These are phyloP conservation scores for Serilophus lunatus DNA, from an alignment of 2,113 vertebrate species.

Conservation along the genomic window DNA sequence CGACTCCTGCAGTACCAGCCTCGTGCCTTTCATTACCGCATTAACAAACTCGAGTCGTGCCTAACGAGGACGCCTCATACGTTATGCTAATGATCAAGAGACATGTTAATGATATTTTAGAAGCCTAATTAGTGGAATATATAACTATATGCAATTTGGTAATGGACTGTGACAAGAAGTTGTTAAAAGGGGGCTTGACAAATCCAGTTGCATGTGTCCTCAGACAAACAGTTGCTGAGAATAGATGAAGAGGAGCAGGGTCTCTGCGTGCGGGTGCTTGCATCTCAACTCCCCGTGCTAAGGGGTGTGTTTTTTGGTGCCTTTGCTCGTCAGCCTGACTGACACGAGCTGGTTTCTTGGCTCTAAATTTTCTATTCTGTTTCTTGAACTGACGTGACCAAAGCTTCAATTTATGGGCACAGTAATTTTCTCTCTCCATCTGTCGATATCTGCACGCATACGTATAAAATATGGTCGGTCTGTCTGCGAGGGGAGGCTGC, in stretches of 20 bases:
- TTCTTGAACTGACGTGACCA: constrained; percentile 43
- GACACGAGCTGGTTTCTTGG: constrained; percentile 46
- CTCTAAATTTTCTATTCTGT: constrained; percentile 52
- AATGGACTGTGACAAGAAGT: constrained; percentile 96
- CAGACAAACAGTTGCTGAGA: constrained; percentile 73
- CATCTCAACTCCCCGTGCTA: not conserved
- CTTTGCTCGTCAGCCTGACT: not conserved
- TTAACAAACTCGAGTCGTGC: constrained; percentile 89
- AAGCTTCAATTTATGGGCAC: constrained; percentile 36
- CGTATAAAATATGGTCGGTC: not conserved
- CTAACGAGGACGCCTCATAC: constrained; percentile 93
- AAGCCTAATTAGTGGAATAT: constrained; percentile 99
- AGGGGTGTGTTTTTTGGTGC: constrained; percentile 28
- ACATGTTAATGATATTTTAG: constrained; percentile 99
- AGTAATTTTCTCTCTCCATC: constrained; percentile 47
- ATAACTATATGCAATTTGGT: constrained; percentile 95
- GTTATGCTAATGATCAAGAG: constrained; percentile 99
- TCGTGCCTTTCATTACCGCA: constrained; percentile 82
- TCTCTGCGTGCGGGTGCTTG: not conserved
- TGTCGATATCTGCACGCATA: not conserved
- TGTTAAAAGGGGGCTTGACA: constrained; percentile 83
- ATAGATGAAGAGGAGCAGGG: constrained; percentile 51
- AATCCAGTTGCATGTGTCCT: constrained; percentile 79
- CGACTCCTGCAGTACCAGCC: constrained; percentile 52
- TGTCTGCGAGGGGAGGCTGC: fast-evolving